Conservation (phyloP, 2,113 vertebrate species). For the Indicator indicator region DNA sequence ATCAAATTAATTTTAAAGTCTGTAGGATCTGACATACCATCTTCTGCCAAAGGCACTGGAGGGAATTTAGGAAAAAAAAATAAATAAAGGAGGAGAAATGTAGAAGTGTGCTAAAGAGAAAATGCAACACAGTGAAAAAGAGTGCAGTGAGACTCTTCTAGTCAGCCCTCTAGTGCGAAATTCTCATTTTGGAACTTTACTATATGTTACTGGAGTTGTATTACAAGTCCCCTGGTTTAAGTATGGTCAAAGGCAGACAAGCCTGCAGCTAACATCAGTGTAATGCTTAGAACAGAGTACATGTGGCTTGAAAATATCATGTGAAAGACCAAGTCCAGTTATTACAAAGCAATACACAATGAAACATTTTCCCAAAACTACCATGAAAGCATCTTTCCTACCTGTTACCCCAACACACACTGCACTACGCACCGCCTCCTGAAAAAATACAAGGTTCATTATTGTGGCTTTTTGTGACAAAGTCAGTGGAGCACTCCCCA, state of each 20-base stretch:
- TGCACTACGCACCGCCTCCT: neutral
- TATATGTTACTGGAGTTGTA: neutral
- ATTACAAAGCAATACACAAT: neutral
- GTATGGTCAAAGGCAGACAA: neutral
- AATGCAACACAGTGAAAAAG: neutral
- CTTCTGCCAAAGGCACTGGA: neutral
- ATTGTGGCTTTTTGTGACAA: neutral
- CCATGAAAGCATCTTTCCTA: neutral
- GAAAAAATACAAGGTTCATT: neutral
- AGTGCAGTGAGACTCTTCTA: neutral
- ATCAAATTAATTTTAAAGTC: conserved; percentile 8
- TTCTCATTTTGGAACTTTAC: neutral
- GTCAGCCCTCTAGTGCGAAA: neutral
- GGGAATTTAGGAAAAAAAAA: neutral
- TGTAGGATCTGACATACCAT: neutral
- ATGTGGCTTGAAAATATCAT: neutral
- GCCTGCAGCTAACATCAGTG: neutral
- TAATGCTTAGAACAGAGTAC: neutral
- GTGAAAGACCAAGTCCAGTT: neutral
- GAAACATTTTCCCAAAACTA: neutral
- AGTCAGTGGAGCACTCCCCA: neutral
- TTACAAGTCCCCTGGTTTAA: neutral
- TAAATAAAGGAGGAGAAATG: neutral
- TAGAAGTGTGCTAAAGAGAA: neutral
- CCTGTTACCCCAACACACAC: neutral